Base-by-base conservation (phyloP, 2,888 invertebrate species). In the Volucella bombylans region DNA sequence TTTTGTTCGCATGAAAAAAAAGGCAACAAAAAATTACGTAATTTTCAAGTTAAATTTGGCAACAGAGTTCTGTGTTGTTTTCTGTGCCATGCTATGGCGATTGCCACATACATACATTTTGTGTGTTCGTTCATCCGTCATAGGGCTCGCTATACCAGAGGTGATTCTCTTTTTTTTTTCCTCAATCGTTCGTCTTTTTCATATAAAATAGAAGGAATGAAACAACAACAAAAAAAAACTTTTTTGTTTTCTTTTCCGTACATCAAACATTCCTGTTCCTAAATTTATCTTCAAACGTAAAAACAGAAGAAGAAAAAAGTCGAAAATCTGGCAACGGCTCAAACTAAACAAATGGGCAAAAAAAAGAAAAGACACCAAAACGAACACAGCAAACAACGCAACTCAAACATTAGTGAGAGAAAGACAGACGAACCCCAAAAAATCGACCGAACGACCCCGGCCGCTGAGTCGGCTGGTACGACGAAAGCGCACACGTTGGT, bases 391-490 rank as follows among this genome's bases (percentile, higher is more conserved):
- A 74, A 79, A 82, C 65, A 79, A 61, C 74, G 54, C 83, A 76
- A 74, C 69, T n/a, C 52, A 69, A 83, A 80, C 74, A 80, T 80
- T 52, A 80, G 18, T 23, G 54, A 81, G 85, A 81, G 69, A 52
- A 77, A 72, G 81, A 81, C 67, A 72, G 76, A 61, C 55, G 55
- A 85, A 83, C 74, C 81, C 85, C 80, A 59, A 85, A 85, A 80
- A 81, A 85, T 85, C 76, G 76, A 85, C 83, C 83, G 73, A 83
- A 83, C 85, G 81, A 85, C 85, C 83, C 85, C 85, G 81, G 81
- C 72, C 81, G 71, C 57, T 85, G 76, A 77, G 50, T 81, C 67
- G 85, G 49, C 81, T 85, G 85, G 81, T 81, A 85, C 81, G 57
- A 67, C 54, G 47, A 76, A 81, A 67, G 81, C 65, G 72, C 77